Evolutionary conservation across 2,113 vertebrate species (phyloP).

Genomic region (Pionites leucogaster): DNA sequence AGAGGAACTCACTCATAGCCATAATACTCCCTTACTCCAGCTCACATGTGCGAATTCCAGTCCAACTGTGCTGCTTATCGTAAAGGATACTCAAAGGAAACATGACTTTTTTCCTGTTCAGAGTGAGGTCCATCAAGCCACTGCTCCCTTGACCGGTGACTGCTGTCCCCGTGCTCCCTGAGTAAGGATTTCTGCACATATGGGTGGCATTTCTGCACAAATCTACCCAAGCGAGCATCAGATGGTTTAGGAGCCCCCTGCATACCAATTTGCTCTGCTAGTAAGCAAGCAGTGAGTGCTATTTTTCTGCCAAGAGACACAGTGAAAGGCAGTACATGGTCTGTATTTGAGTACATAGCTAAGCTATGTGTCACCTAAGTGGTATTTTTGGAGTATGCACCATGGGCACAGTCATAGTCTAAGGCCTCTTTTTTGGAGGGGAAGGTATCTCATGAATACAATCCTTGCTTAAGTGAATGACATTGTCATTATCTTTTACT

Average conservation of each 20-base stretch:
- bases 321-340: not conserved
- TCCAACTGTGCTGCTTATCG: not conserved
- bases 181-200: not conserved
- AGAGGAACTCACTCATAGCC: not conserved
- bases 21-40: not conserved
- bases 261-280: not conserved
- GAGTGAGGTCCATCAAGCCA: not conserved
- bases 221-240: not conserved
- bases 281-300: not conserved
- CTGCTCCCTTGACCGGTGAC: too few relatives aligned
- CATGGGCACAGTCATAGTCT: accelerated
- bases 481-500: not conserved
- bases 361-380: not conserved
- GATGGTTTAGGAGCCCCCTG: accelerated
- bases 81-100: not conserved
- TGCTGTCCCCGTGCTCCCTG: not conserved
- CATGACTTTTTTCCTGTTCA: not conserved
- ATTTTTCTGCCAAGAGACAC: not conserved
- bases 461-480: not conserved
- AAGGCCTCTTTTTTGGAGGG: not conserved
- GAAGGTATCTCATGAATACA: not conserved
- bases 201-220: not conserved
- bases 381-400: not conserved
- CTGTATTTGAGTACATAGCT: not conserved
- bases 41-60: not conserved